Conservation (phyloP, 2,888 invertebrate genomes). For the Rosalia funebris region DNA sequence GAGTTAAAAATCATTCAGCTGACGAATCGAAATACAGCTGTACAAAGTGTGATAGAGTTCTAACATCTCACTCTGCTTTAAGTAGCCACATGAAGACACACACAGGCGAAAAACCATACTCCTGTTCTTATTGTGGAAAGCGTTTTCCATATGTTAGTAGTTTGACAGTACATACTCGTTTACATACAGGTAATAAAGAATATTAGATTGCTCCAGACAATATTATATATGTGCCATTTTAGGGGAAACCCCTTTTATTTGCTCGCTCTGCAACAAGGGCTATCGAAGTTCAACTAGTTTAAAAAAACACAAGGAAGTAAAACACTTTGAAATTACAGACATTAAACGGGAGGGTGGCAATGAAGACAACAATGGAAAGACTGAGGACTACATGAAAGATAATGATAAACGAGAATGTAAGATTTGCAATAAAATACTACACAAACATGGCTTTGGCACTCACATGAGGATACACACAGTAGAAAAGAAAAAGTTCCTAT, state of each 20-base stretch:
- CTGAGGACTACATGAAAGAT: conserved; percentile 5
- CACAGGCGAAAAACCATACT: conserved; percentile 38
- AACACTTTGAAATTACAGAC: conserved; percentile 25
- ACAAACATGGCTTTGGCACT: conserved; percentile 39
- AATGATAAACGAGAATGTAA: conserved; percentile 33
- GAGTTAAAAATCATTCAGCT: not conserved
- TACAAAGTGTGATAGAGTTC: conserved; percentile 32
- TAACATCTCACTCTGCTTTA: conserved; percentile 34
- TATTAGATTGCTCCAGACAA: too few species aligned
- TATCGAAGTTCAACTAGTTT: conserved; percentile 36
- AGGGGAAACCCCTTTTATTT: conserved; percentile 39
- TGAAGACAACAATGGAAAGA: not conserved
- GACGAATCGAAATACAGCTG: conserved; percentile 27
- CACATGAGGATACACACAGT: conserved; percentile 53
- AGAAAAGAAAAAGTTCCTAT: conserved; percentile 45
- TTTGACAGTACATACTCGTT: conserved; percentile 35
- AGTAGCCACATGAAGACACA: conserved; percentile 41
- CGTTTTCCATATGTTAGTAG: conserved; percentile 33
- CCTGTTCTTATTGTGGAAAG: conserved; percentile 36
- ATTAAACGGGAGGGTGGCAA: conserved; percentile 17
- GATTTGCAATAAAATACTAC: conserved; percentile 36
- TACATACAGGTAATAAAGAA: conserved; percentile 37
- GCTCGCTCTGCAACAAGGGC: conserved; percentile 37
- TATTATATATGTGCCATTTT: too few species aligned
- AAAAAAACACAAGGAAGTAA: conserved; percentile 37